Evolutionary conservation across 1,140 invertebrate species (phyloP).

Genomic region (Mylabris phalerata): DNA sequence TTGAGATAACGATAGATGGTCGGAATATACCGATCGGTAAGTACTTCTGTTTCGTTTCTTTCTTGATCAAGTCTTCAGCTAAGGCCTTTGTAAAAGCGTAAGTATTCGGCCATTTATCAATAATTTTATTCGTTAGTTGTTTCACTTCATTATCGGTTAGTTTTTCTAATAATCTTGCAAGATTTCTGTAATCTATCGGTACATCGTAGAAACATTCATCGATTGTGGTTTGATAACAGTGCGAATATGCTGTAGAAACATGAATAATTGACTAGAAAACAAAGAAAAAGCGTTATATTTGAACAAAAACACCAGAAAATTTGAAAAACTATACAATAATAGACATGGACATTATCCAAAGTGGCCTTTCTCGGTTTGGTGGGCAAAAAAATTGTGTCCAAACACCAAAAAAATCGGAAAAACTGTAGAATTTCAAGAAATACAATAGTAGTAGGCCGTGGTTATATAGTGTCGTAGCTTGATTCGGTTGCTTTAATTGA

Average conservation of each 20-base stretch:
- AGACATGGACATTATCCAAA: no score
- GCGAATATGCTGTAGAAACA: constrained; percentile 63
- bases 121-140: constrained; percentile 59
- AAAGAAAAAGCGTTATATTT: no score
- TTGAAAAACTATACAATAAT: no score
- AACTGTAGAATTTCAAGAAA: no score
- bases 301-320: no score
- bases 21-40: constrained; percentile 63
- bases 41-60: constrained; percentile 52
- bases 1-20: constrained; percentile 77
- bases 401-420: no score
- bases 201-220: constrained; percentile 59
- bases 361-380: no score
- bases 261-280: constrained; percentile 40
- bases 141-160: constrained; percentile 36
- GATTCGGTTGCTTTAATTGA: no score
- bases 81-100: constrained; percentile 90
- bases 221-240: constrained; percentile 54
- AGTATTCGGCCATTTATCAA: constrained; percentile 67
- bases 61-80: constrained; percentile 52
- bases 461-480: no score
- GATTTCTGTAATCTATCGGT: constrained; percentile 78
- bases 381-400: no score
- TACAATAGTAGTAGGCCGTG: no score
- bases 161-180: constrained; percentile 78